These are phyloP conservation scores for Anthoscopus minutus DNA, from an alignment of 2,113 vertebrate species.

Conservation along the genomic window DNA sequence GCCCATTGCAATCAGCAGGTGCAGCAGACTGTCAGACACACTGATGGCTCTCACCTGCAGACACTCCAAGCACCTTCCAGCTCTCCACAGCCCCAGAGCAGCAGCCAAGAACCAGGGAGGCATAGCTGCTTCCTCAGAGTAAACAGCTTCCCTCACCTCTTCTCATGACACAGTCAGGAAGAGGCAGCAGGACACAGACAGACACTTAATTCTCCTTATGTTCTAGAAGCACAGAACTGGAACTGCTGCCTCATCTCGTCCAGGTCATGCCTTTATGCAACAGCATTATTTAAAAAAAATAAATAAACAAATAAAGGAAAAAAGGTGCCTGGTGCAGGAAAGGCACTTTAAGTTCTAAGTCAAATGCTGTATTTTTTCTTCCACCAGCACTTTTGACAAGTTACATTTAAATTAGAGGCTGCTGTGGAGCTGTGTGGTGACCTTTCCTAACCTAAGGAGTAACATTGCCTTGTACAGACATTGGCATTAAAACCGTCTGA, in stretches of 20 bases:
- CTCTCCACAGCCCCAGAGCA: background rate
- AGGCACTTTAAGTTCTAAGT: background rate
- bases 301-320: background rate
- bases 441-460: background rate
- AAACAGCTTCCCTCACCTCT: background rate
- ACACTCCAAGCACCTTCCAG: background rate
- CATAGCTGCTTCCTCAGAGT: background rate
- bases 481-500: background rate
- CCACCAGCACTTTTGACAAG: background rate
- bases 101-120: background rate
- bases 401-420: background rate
- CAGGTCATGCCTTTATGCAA: background rate
- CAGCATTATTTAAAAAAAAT: background rate
- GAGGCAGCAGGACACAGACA: background rate
- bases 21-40: background rate
- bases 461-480: background rate
- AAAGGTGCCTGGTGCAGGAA: rapidly evolving
- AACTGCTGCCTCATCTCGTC: background rate
- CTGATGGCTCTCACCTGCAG: rapidly evolving
- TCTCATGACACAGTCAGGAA: background rate
- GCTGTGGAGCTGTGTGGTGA: background rate
- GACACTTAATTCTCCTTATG: background rate
- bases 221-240: background rate
- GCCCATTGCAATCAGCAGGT: rapidly evolving
- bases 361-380: background rate